Evolutionary conservation across 2,888 invertebrate species (phyloP).

Genomic region (Gerosis bhagava): DNA sequence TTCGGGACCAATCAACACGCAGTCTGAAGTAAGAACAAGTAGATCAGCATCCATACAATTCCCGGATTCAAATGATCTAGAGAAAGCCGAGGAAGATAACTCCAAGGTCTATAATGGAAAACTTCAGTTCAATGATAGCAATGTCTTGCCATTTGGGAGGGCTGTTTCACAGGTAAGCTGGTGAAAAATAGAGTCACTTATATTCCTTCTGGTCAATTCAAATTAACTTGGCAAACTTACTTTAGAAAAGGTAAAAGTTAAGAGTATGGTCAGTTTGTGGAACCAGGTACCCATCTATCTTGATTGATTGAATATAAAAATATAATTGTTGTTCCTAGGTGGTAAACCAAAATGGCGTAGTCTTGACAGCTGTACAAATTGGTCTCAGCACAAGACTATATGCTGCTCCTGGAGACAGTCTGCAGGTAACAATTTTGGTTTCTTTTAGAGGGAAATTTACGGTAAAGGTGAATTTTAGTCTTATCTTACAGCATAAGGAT

Average conservation of each 20-base stretch:
- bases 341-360: conserved; percentile 55
- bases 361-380: conserved; percentile 66
- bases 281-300: no score
- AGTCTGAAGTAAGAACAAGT: conserved; percentile 53
- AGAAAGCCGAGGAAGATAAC: conserved; percentile 50
- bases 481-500: no score
- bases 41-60: conserved; percentile 56
- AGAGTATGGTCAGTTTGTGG: no score
- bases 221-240: no score
- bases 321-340: conserved; percentile 46
- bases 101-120: conserved; percentile 42
- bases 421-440: conserved; percentile 54
- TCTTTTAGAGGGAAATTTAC: no score
- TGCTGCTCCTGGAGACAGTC: conserved; percentile 65
- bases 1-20: conserved; percentile 55
- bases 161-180: conserved; percentile 58
- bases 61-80: conserved; percentile 54
- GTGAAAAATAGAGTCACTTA: no score
- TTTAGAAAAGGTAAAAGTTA: no score
- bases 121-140: conserved; percentile 50
- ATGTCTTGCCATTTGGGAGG: conserved; percentile 46
- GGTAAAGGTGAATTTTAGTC: no score
- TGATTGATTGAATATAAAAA: no score
- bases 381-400: conserved; percentile 66
- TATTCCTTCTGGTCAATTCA: no score